Evolutionary conservation across 30 jellyfish, hydroid and myxozoan genomes (phyloP).

Genomic region (Hydractinia symbiolongicarpus): DNA sequence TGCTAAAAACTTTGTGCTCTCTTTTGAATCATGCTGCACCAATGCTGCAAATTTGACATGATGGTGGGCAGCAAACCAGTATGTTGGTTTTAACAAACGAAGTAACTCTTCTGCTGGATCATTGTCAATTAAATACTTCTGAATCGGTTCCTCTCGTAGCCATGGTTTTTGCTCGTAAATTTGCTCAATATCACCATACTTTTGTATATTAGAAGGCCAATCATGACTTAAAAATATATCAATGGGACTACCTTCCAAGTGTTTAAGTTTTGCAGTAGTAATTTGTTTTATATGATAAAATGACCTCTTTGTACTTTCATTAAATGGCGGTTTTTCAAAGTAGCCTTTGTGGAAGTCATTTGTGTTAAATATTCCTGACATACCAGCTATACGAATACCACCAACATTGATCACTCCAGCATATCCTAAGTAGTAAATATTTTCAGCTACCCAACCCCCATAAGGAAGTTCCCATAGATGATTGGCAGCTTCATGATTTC

Average conservation of each 20-base stretch:
- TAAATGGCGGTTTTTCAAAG: conserved; percentile 88
- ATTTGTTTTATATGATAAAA: conserved; percentile 72
- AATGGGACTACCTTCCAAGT: conserved; percentile 33
- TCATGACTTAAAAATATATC: conserved; percentile 92
- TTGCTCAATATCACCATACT: conserved; percentile 68
- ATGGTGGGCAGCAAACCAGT: conserved; percentile 92
- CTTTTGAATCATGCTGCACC: conserved; percentile 45
- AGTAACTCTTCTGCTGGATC: conserved; percentile 71
- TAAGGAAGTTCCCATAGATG: conserved; percentile 97
- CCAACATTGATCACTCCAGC: conserved; percentile 90
- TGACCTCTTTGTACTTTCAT: conserved; percentile 78
- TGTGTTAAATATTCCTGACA: conserved; percentile 85
- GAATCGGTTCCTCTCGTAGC: conserved; percentile 60
- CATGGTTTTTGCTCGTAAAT: conserved; percentile 49
- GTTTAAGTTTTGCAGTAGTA: conserved; percentile 70
- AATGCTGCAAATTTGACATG: conserved; percentile 94
- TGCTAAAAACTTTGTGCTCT: conserved; percentile 68
- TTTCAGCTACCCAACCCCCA: conserved; percentile 99
- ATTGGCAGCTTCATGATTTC: conserved; percentile 97
- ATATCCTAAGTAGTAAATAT: conserved; percentile 90
- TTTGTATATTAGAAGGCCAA: conserved; percentile 85
- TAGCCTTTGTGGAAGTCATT: conserved; percentile 79
- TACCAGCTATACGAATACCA: conserved; percentile 89
- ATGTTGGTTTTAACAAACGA: conserved; percentile 54
- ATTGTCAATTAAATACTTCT: conserved; percentile 65